These are phyloP conservation scores for Erinaceus europaeus DNA, from an alignment of 2,113 vertebrate species.

Conservation along the genomic window DNA sequence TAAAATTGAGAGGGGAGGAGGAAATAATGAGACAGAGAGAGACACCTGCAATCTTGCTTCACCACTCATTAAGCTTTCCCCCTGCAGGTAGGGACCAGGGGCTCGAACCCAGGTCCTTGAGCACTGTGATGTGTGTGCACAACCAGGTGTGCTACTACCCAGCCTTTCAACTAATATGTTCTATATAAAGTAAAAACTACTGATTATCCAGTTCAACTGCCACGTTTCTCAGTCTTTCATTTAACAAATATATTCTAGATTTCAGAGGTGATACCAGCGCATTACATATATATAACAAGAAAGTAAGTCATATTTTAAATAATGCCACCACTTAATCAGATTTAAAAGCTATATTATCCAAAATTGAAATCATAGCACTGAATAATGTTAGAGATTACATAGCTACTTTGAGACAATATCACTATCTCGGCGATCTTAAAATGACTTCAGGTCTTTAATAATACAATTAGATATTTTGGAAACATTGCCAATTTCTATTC, in stretches of 20 bases:
- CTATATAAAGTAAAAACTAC: background rate
- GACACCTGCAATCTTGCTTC: too few relatives aligned
- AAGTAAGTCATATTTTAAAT: background rate
- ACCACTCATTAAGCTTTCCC: too few relatives aligned
- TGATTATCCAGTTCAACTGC: background rate
- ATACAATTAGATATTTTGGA: constrained; percentile 11
- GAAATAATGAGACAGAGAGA: too few relatives aligned
- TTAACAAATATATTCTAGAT: background rate
- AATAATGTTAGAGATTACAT: background rate
- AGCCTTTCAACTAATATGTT: background rate
- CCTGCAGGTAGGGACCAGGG: too few relatives aligned
- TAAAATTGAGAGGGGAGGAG: too few relatives aligned
- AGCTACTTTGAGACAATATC: background rate
- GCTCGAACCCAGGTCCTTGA: too few relatives aligned
- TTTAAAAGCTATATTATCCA: background rate
- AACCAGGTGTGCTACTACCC: too few relatives aligned
- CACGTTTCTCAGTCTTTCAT: background rate
- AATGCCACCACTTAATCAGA: background rate
- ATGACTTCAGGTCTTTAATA: background rate
- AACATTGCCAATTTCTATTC: background rate
- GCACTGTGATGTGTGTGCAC: too few relatives aligned
- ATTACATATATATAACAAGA: background rate
- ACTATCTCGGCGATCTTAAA: background rate
- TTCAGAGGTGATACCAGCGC: background rate
- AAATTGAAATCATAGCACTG: background rate